Evolutionary conservation across 2,888 invertebrate species (phyloP), one percentile per base, ranked within the genome.

Genomic region (Phengaris alcon): DNA sequence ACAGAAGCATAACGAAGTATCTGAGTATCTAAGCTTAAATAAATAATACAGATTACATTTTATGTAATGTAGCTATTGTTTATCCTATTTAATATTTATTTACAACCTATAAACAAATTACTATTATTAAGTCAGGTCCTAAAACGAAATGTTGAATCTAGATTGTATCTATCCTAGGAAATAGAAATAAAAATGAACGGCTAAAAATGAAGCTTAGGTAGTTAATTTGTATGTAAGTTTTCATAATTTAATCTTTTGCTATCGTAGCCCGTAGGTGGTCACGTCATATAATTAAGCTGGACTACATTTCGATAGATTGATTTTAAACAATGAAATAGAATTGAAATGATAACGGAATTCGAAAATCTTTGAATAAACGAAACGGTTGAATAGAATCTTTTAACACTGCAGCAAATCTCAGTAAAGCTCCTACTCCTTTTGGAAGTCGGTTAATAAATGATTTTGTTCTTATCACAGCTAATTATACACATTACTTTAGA

Each of bases 391-490:
- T 1, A 22, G 22, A 22, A 35, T 35, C 35, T 35, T 22, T 22
- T 22, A 22, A 35, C 35, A 35, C 35, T 35, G 35, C 35, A 35
- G 35, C 35, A 35, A 35, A 35, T 35, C 35, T 4, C 35, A 35
- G 35, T 35, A 35, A 35, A 35, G 35, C 4, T 35, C 35, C 35
- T 35, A 1, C 22, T 9, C 15, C 15, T 59, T 35, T 12, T 2
- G 64, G 35, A 44, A 35, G 12, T 12, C 2, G 12, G 12, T 35
- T 35, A 44, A 2, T 35, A 35, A 64, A 35, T 64, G 64, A 64
- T 64, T 35, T 59, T 12, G 12, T 64, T 64, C 64, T 64, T 64
- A 64, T 64, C 64, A 64, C 64, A 64, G 64, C 35, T 59, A 59
- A 22, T 22, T 57, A 59, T 35, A 64, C 35, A 64, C 35, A 64